A percentile compares a stretch with the other conserved stretches of the same genome.
phyloP scores from a whole-genome alignment of 2,888 invertebrate species.

The Rotaria magnacalcarata region DNA sequence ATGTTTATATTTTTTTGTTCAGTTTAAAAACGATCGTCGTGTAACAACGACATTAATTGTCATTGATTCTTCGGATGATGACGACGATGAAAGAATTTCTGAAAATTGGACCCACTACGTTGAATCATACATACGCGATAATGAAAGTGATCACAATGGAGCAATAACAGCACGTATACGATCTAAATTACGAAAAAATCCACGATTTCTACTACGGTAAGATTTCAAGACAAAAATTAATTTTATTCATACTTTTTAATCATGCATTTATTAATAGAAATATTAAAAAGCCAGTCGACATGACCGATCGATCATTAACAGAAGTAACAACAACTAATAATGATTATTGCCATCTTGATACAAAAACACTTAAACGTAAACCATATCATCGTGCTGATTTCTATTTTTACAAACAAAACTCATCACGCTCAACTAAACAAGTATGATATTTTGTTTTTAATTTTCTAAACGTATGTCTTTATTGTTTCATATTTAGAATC shows the following conservation, averaged over 20 bases:
- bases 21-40: constrained; percentile 26
- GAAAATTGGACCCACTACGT: constrained; percentile 9
- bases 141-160: neutral
- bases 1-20: neutral
- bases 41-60: constrained; percentile 14
- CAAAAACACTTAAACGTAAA: constrained; percentile 19
- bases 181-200: neutral
- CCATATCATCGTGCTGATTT: neutral
- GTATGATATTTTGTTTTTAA: neutral
- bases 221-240: neutral
- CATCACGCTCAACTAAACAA: neutral
- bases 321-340: constrained; percentile 6
- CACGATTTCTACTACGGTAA: constrained; percentile 19
- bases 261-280: neutral
- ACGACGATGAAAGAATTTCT: constrained; percentile 16
- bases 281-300: neutral
- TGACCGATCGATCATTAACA: constrained; percentile 1
- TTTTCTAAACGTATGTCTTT: neutral
- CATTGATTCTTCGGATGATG: constrained; percentile 25
- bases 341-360: constrained; percentile 8
- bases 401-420: neutral
- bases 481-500: neutral
- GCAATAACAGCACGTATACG: neutral
- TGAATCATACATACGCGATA: constrained; percentile 3
- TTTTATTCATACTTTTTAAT: neutral